phyloP scores from a whole-genome alignment of 2,797 vertebrate species.

The Gallirallus australis region DNA sequence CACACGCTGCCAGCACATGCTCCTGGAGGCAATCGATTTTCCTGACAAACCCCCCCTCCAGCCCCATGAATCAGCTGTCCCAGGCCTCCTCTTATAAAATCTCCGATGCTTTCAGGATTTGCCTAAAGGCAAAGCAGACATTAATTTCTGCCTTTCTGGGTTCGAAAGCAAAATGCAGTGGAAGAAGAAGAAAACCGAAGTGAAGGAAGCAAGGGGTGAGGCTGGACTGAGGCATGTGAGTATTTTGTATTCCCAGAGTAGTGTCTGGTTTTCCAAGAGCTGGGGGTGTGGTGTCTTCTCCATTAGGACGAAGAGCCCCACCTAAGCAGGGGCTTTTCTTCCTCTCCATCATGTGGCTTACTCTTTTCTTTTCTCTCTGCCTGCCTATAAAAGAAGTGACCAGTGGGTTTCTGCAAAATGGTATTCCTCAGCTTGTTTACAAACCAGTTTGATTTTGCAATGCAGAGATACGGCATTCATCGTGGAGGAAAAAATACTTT shows the following conservation, averaged over 20 bases:
- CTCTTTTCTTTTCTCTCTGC: neutral
- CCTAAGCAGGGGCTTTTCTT: neutral
- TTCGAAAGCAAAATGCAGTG: neutral
- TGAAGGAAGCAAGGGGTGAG: conserved; percentile 20
- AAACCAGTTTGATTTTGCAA: conserved; percentile 22
- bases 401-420: neutral
- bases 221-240: conserved; percentile 32
- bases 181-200: conserved; percentile 58
- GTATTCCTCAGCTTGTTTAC: neutral
- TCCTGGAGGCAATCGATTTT: neutral
- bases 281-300: neutral
- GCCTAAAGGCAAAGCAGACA: conserved; percentile 29
- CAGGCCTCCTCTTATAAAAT: neutral
- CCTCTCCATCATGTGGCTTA: neutral
- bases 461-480: conserved; percentile 8
- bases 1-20: neutral
- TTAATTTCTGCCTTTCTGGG: conserved; percentile 43
- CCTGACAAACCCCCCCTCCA: neutral
- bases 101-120: conserved; percentile 43
- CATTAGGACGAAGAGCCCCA: neutral
- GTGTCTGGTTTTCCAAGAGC: neutral
- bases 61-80: neutral
- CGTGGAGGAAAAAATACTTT: neutral
- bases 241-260: conserved; percentile 22
- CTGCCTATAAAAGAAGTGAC: neutral